These are phyloP conservation scores for Clarias macrocephalus DNA, from an alignment of 2,113 vertebrate genomes.

Conservation along the genomic window DNA sequence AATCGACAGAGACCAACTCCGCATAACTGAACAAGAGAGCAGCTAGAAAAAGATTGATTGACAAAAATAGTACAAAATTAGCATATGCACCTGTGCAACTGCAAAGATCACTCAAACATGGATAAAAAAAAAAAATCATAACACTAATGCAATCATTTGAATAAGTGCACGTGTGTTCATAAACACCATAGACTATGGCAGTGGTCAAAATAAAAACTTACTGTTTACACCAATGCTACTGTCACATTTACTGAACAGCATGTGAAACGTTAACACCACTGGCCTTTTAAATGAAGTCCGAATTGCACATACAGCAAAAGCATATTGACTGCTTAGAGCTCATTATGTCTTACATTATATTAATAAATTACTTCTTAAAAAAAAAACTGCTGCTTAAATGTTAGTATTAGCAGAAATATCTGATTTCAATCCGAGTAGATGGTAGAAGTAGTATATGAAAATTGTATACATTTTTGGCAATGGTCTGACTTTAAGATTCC, in stretches of 20 bases:
- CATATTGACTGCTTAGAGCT: not conserved
- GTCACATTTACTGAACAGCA: not conserved
- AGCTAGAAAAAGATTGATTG: not conserved
- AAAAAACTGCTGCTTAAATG: not conserved
- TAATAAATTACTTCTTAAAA: not conserved
- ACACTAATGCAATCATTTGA: not conserved
- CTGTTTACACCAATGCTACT: not conserved
- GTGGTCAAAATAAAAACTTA: not conserved
- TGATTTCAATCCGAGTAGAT: constrained; percentile 20
- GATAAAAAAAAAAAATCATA: not conserved
- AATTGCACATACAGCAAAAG: not conserved
- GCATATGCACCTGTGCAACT: not conserved
- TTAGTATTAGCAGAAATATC: not conserved
- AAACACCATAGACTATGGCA: no score
- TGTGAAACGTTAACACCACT: not conserved
- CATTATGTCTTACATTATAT: not conserved
- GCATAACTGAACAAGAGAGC: not conserved
- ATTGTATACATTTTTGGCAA: constrained; percentile 50
- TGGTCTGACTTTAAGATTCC: constrained; percentile 58
- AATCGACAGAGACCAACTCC: not conserved
- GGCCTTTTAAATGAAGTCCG: not conserved
- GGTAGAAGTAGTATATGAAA: constrained; percentile 59
- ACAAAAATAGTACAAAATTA: not conserved
- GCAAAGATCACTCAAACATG: not conserved
- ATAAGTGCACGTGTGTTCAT: no score